Conservation (phyloP, 1,140 invertebrate species). For the Aradophagus sp. region DNA sequence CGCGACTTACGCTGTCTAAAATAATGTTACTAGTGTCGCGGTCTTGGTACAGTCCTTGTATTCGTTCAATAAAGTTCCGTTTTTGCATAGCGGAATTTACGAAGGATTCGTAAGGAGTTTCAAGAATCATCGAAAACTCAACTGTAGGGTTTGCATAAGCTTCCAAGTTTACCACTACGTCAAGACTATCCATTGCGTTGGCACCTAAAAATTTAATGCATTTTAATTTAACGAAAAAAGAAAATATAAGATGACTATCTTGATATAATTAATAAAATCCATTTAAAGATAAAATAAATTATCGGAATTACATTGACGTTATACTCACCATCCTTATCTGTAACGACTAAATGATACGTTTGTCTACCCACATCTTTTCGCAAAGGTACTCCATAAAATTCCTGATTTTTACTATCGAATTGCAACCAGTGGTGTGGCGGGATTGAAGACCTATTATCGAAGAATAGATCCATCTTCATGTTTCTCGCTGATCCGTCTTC, state of each 20-base stretch:
- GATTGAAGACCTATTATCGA: constrained; percentile 81
- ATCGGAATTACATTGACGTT: too few species aligned
- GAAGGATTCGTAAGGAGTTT: constrained; percentile 83
- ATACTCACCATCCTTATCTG: constrained; percentile 66
- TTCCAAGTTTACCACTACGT: constrained; percentile 81
- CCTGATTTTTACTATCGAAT: constrained; percentile 90
- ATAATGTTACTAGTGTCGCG: constrained; percentile 82
- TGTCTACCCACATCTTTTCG: constrained; percentile 80
- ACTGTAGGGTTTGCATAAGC: constrained; percentile 77
- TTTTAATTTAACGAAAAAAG: too few species aligned
- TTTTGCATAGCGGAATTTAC: constrained; percentile 80
- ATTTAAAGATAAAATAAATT: too few species aligned
- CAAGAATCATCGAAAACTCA: constrained; percentile 87
- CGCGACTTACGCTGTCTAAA: constrained; percentile 75
- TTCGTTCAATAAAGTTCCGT: constrained; percentile 85
- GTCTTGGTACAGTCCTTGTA: constrained; percentile 84
- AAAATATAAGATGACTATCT: too few species aligned
- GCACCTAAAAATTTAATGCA: constrained; percentile 57
- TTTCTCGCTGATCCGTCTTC: constrained; percentile 86
- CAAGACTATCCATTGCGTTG: constrained; percentile 84
- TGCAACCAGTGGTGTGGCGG: constrained; percentile 87
- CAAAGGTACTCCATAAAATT: constrained; percentile 90
- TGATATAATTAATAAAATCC: too few species aligned
- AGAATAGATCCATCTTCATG: constrained; percentile 84
- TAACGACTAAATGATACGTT: constrained; percentile 84